These are phyloP conservation scores for Cordilura impudica DNA, from an alignment of 2,888 invertebrate genomes.

Conservation along the genomic window DNA sequence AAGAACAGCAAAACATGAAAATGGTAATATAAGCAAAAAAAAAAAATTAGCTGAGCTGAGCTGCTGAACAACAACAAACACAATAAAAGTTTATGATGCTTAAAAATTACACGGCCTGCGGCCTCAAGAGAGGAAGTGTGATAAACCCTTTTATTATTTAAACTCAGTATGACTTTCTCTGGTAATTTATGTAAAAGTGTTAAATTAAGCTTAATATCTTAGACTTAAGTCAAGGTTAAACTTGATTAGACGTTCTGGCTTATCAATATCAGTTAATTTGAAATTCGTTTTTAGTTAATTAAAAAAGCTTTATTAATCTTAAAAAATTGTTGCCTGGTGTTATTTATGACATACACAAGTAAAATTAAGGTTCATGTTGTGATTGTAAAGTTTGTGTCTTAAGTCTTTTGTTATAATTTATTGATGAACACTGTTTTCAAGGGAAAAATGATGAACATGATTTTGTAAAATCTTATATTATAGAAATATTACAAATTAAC, in stretches of 20 bases:
- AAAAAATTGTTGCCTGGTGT: too few relatives aligned
- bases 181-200: background rate
- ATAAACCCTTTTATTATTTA: background rate
- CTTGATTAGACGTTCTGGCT: background rate
- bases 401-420: background rate
- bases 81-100: background rate
- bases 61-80: too few relatives aligned
- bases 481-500: too few relatives aligned
- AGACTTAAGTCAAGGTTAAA: background rate
- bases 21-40: background rate
- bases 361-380: too few relatives aligned
- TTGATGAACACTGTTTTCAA: too few relatives aligned
- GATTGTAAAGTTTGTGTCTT: background rate
- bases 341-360: too few relatives aligned
- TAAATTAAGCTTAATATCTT: background rate
- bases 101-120: too few relatives aligned
- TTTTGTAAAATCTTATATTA: too few relatives aligned
- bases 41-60: too few relatives aligned
- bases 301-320: too few relatives aligned
- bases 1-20: background rate
- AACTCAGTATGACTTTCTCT: background rate
- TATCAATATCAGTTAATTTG: background rate
- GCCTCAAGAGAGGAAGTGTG: background rate
- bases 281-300: too few relatives aligned
- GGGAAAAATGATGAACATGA: too few relatives aligned